These are phyloP conservation scores for Helogale parvula DNA, from an alignment of 2,113 vertebrate genomes.

Conservation along the genomic window DNA sequence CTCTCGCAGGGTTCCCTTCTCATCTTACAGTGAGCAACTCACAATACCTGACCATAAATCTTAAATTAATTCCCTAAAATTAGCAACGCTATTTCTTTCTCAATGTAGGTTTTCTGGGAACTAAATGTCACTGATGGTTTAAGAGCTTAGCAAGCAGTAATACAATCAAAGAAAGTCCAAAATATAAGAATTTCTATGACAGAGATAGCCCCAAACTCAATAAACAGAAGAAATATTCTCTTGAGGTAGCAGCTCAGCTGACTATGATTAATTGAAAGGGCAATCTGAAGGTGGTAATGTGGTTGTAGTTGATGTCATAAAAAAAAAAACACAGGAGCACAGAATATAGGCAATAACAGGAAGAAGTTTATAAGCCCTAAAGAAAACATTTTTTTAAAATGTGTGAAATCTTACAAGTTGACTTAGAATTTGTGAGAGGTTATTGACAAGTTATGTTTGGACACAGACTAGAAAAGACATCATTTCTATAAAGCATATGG, in stretches of 20 bases:
- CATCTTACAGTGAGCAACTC: not conserved
- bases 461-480: slow-evolving; percentile 58
- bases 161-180: not conserved
- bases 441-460: slow-evolving; percentile 65
- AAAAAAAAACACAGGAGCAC: not conserved
- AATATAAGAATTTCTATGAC: not conserved
- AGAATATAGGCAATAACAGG: slow-evolving; percentile 13
- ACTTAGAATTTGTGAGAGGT: slow-evolving; percentile 66
- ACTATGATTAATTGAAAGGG: slow-evolving; percentile 38
- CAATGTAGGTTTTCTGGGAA: not conserved
- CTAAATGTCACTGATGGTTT: not conserved
- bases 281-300: slow-evolving; percentile 36
- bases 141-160: not conserved
- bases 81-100: not conserved
- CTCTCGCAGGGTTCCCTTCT: not conserved
- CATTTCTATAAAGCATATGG: slow-evolving; percentile 66
- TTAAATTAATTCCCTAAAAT: slow-evolving; percentile 42
- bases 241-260: not conserved
- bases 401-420: slow-evolving; percentile 50
- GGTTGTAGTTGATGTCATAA: not conserved
- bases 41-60: not conserved
- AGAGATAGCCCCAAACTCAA: not conserved
- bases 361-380: slow-evolving; percentile 40
- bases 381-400: slow-evolving; percentile 65
- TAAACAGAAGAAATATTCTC: not conserved